Conservation (phyloP, 1,140 invertebrate species). For the Zophobas morio region DNA sequence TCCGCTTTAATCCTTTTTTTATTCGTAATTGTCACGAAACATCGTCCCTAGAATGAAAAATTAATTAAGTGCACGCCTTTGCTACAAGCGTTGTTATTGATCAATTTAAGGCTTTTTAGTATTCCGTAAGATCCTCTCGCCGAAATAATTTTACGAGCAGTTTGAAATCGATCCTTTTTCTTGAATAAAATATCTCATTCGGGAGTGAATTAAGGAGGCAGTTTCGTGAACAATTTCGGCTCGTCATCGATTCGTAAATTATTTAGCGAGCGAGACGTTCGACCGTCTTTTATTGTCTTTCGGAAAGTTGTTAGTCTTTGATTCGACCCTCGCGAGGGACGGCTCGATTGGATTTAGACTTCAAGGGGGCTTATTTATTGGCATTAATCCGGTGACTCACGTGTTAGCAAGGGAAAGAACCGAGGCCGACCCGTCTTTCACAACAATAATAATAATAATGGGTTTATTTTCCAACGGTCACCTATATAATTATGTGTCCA, state of each 20-base stretch:
- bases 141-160: conserved; percentile 19
- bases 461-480: too few species aligned
- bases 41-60: conserved; percentile 3
- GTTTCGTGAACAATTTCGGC: background rate
- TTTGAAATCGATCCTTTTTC: conserved; percentile 9
- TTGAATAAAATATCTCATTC: conserved; percentile 4
- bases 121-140: background rate
- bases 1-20: too few species aligned
- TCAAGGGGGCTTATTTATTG: background rate
- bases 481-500: too few species aligned
- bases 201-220: background rate
- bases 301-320: background rate
- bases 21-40: background rate
- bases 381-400: background rate
- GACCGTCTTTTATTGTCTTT: background rate
- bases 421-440: background rate
- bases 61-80: conserved; percentile 24
- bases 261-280: background rate
- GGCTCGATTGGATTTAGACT: background rate
- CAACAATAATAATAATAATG: background rate
- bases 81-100: conserved; percentile 7
- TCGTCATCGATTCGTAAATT: background rate
- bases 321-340: background rate
- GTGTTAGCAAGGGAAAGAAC: background rate
- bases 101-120: conserved; percentile 18